Evolutionary conservation across 2,888 invertebrate species (phyloP).

Genomic region (Actias luna): DNA sequence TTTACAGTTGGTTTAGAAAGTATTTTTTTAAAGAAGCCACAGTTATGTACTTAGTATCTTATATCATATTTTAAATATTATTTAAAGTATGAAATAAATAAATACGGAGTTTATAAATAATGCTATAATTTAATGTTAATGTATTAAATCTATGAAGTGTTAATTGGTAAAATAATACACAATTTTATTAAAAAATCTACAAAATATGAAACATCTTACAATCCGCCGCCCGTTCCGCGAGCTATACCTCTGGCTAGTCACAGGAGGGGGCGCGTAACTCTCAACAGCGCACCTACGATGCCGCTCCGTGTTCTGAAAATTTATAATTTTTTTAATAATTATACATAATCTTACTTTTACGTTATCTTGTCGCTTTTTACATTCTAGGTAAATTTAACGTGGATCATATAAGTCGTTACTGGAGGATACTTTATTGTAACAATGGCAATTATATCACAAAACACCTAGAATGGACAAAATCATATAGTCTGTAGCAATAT

Average conservation of each 20-base stretch:
- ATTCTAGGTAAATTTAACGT: too few species aligned
- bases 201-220: conserved; percentile 53
- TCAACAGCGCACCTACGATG: conserved; percentile 70
- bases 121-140: too few species aligned
- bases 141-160: not conserved
- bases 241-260: conserved; percentile 75
- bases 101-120: too few species aligned
- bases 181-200: not conserved
- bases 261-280: conserved; percentile 70
- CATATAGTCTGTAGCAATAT: too few species aligned
- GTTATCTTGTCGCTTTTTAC: too few species aligned
- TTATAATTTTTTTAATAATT: conserved; percentile 21
- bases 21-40: too few species aligned
- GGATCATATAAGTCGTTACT: too few species aligned
- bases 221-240: conserved; percentile 77
- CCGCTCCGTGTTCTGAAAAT: conserved; percentile 71
- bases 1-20: too few species aligned
- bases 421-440: too few species aligned
- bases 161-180: too few species aligned
- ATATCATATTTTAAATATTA: not conserved
- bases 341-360: not conserved
- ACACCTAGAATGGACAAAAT: too few species aligned
- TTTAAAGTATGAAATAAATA: not conserved
- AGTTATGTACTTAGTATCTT: not conserved
- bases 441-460: too few species aligned